Evolutionary conservation across 2,113 vertebrate species (phyloP), one percentile per base, ranked within the genome.

Genomic region (Sylvicapra grimmia): DNA sequence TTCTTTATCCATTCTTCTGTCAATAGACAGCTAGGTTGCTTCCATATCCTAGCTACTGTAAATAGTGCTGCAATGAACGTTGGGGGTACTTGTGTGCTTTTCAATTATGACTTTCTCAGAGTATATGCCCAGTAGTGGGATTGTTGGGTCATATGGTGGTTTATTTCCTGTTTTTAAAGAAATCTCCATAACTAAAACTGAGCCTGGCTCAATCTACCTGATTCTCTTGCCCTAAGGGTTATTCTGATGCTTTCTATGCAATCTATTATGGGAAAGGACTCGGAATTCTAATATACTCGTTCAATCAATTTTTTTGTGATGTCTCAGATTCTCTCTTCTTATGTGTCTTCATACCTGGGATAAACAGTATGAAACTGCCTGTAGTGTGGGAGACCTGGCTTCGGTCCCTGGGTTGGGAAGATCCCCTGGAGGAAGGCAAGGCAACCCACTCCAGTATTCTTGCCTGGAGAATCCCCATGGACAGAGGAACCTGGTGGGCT

Each of bases 111-210:
- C 31, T 65, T 33, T 65, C 61, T 65, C 61, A 65, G 61, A 65
- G 31, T 33, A 33, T 65, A 65, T 65, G 31, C 31, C 61, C 31
- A 65, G 61, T 65, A 65, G 31, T 65, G 14, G 61, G 61, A 33
- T 33, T 65, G 61, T 16, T 65, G 31, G 61, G 63, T 65, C 63
- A 65, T 65, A n/a, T n/a, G 63, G 33, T 19, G 18, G 16, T n/a
- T n/a, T 33, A 33, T 19, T 65, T 33, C 16, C 4, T n/a, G 7
- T n/a, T 33, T 8, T 33, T 18, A 18, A 18, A 65, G 0, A 1
- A n/a, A 68, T n/a, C 33, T 65, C 16, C 40, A 31, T 36, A 56
- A 56, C 12, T 9, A 85, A 59, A 87, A 58, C 51, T 49, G 10
- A 92, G 4, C 31, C 36, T 47, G 47, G 3, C 16, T 65, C 49